phyloP scores from a whole-genome alignment of 2,888 invertebrate species.

The Diplazon laetatorius region DNA sequence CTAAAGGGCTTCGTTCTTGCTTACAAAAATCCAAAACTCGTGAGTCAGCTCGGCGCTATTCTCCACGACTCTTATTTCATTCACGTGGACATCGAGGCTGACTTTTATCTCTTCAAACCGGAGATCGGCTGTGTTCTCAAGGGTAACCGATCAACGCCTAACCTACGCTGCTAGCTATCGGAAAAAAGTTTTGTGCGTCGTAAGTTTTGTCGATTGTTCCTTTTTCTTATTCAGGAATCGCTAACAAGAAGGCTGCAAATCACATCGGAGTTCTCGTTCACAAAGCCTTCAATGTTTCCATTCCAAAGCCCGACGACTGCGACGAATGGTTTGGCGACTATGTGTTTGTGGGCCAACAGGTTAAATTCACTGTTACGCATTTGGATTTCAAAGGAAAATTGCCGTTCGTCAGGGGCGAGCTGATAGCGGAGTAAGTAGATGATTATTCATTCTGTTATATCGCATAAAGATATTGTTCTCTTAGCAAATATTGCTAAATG shows the following conservation, averaged over 20 bases:
- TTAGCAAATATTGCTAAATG: too few relatives aligned
- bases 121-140: slow-evolving; percentile 85
- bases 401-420: slow-evolving; percentile 86
- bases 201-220: slow-evolving; percentile 43
- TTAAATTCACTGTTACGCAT: slow-evolving; percentile 85
- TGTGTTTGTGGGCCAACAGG: slow-evolving; percentile 85
- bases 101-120: slow-evolving; percentile 88
- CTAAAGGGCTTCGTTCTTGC: slow-evolving; percentile 87
- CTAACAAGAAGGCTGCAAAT: slow-evolving; percentile 87
- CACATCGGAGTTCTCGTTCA: slow-evolving; percentile 89
- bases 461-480: background rate
- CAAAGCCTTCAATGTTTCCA: slow-evolving; percentile 88
- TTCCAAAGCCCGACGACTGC: slow-evolving; percentile 84
- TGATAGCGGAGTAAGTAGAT: slow-evolving; percentile 83
- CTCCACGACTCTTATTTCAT: slow-evolving; percentile 86
- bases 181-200: background rate
- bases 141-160: slow-evolving; percentile 77
- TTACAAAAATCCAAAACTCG: slow-evolving; percentile 86
- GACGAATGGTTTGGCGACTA: slow-evolving; percentile 85
- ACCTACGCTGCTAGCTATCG: background rate
- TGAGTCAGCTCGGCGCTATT: slow-evolving; percentile 85
- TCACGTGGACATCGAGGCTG: slow-evolving; percentile 87
- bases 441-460: background rate
- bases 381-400: slow-evolving; percentile 85
- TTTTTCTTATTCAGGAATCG: slow-evolving; percentile 82